Conservation (phyloP, 2,797 vertebrate genomes). For the Paramormyrops hopkinsi region DNA sequence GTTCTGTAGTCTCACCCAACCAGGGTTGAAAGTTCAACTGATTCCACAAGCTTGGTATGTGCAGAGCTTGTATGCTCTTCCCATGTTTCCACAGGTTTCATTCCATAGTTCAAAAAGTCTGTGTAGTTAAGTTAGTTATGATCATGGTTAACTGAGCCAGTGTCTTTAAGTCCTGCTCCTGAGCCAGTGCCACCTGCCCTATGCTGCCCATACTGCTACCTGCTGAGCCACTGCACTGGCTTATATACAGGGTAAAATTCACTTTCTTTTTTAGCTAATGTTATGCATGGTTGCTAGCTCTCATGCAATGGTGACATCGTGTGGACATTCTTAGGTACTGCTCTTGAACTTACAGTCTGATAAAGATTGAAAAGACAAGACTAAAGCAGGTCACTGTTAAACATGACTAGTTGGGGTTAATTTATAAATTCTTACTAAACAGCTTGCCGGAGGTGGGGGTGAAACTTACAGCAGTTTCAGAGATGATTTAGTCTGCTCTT, state of each 20-base stretch:
- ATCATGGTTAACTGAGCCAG: background rate
- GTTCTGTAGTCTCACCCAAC: background rate
- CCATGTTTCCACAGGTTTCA: background rate
- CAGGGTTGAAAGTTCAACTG: background rate
- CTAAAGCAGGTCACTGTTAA: background rate
- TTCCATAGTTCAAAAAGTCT: background rate
- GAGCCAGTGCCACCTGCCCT: background rate
- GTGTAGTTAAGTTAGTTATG: background rate
- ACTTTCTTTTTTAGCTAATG: background rate
- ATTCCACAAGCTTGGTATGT: background rate
- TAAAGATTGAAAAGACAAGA: background rate
- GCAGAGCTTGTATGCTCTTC: background rate
- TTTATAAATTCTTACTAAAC: background rate
- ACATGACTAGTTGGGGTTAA: background rate
- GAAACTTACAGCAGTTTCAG: background rate
- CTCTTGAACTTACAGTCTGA: background rate
- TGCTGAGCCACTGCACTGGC: background rate
- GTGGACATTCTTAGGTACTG: constrained; percentile 20
- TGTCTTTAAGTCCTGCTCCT: background rate
- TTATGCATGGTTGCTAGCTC: background rate
- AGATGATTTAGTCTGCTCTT: background rate
- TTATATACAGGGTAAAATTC: background rate
- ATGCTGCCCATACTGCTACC: background rate
- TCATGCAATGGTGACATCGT: constrained; percentile 16
- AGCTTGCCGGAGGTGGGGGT: background rate